Conservation (phyloP, 1,140 invertebrate species). For the Ctenoplectra terminalis region DNA sequence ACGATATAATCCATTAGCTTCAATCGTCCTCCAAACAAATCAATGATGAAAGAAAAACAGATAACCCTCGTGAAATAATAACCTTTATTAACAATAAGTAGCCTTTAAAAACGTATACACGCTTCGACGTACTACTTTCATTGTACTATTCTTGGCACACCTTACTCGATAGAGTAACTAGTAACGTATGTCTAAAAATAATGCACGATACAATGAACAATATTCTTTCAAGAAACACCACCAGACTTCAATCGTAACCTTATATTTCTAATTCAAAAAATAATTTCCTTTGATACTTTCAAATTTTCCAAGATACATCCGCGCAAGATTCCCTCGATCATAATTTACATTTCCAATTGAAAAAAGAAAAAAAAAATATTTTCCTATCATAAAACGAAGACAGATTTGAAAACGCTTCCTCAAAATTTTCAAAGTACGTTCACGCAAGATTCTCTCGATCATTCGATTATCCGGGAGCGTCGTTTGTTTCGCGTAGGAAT, state of each 20-base stretch:
- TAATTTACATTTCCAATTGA: too few relatives aligned
- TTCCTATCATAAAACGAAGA: too few relatives aligned
- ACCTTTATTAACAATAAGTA: constrained; percentile 3
- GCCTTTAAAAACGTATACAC: neutral
- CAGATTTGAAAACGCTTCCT: too few relatives aligned
- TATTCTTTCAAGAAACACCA: neutral
- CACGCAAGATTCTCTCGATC: neutral
- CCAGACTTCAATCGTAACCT: neutral
- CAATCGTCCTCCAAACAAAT: neutral
- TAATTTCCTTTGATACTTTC: too few relatives aligned
- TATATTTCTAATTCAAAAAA: neutral
- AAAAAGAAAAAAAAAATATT: too few relatives aligned
- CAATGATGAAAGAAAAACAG: neutral
- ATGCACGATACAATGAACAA: neutral
- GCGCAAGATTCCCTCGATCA: neutral
- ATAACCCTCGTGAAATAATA: neutral
- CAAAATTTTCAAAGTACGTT: neutral
- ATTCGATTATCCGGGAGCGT: neutral
- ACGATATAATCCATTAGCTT: neutral
- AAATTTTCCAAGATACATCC: neutral
- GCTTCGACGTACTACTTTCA: neutral
- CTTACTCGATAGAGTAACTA: neutral
- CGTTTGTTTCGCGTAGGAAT: constrained; percentile 1
- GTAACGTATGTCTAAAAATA: neutral
- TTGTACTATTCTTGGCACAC: neutral